Percentiles rank a stretch among this genome's conserved stretches.
These are phyloP conservation scores for Rhinichthys klamathensis DNA, from an alignment of 2,113 vertebrate genomes.

Conservation along the genomic window DNA sequence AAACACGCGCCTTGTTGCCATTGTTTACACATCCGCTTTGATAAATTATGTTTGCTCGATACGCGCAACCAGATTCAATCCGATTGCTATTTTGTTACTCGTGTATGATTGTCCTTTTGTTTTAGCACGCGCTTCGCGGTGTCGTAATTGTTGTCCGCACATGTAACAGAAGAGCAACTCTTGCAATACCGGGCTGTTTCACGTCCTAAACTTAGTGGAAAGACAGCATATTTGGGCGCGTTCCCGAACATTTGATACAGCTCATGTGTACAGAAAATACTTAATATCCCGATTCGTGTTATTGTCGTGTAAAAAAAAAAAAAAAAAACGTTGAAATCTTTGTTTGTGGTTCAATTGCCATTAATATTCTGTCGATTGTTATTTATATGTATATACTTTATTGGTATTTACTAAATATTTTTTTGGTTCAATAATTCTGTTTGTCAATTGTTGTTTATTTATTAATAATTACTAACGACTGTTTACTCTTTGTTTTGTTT, in stretches of 20 bases:
- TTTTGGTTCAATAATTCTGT: too few species aligned
- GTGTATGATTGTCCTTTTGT: conserved; percentile 20
- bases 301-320: too few species aligned
- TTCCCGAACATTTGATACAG: not conserved
- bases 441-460: too few species aligned
- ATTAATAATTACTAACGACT: not conserved
- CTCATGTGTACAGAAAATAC: too few species aligned
- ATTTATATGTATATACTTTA: too few species aligned
- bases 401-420: too few species aligned
- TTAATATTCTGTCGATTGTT: too few species aligned
- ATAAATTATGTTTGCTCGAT: not conserved
- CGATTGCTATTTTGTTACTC: not conserved
- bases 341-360: too few species aligned
- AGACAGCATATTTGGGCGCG: not conserved
- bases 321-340: too few species aligned
- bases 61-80: not conserved
- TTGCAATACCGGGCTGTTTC: not conserved
- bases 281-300: not conserved
- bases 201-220: not conserved
- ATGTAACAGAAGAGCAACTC: not conserved
- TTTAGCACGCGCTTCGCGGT: not conserved
- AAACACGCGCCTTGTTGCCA: not conserved
- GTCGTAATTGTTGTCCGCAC: not conserved
- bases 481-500: too few species aligned
- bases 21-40: conserved; percentile 3